Base-by-base conservation (phyloP, 1,140 invertebrate species). In the Piezodorus guildinii region DNA sequence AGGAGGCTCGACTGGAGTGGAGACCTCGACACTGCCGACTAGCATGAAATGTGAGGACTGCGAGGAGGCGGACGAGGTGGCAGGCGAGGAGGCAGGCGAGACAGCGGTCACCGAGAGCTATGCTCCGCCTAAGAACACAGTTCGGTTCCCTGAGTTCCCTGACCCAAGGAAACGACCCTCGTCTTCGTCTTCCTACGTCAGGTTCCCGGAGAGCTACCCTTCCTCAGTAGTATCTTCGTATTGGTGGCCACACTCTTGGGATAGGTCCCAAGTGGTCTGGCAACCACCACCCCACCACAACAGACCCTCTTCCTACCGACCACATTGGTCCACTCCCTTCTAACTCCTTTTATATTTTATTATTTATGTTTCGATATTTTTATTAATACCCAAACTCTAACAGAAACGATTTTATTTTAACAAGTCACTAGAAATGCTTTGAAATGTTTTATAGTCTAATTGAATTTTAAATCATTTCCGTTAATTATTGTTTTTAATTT, bases 181-280 rank as follows among this genome's bases (percentile, higher is more conserved):
- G 21, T 60, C 58, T 17, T 43, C 46, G 3, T 46, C 58, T 34
- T 60, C 58, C 34, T 43, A 62, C 21, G 19, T 46, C 46, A 16
- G 39, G 9, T 52, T 62, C 25, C 46, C 39, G 14, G 25, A 46
- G 23, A 23, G 8, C 10, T 10, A 25, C 27, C 25, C 45, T 9
- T 17, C 60, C 14, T 62, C 27, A 21, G 17, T 19, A 23, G 12
- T 15, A 5, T 27, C 60, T 25, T 23, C 25, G 21, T 46, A 21
- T 16, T 62, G 60, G 60, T 43, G 27, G 27, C 60, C 60, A 23
- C 60, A 62, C n/a, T 19, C 25, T 10, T 23, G 19, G 46, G 46
- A 49, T n/a, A 49, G 46, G 46, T 19, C 46, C 3, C 46, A 49
- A n/a, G 46, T 49, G n/a, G 46, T 17, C 46, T 49, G 46, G 46